phyloP scores from a whole-genome alignment of 2,113 vertebrate genomes.

The Eptesicus fuscus region DNA sequence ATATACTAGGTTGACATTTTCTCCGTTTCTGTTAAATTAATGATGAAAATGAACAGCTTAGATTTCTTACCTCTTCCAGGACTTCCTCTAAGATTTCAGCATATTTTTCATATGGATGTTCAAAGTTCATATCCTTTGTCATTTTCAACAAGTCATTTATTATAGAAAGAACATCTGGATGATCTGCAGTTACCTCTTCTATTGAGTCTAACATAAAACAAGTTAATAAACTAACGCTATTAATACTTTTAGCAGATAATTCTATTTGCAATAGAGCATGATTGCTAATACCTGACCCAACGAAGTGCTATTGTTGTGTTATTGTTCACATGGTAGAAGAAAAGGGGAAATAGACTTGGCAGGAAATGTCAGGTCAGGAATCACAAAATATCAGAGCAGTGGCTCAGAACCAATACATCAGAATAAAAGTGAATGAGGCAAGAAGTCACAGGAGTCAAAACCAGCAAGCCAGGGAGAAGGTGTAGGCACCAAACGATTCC shows the following conservation, averaged over 20 bases:
- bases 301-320: neutral
- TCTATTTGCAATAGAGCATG: neutral
- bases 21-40: neutral
- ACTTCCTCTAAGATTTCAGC: constrained; percentile 80
- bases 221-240: neutral
- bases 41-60: neutral
- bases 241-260: neutral
- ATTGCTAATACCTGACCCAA: neutral
- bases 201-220: neutral
- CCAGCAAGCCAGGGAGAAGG: neutral
- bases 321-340: neutral
- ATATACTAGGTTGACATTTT: neutral
- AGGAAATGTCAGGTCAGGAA: neutral
- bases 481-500: neutral
- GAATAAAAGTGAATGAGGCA: neutral
- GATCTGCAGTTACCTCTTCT: constrained; percentile 83
- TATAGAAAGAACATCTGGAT: constrained; percentile 86
- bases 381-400: neutral
- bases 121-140: constrained; percentile 64
- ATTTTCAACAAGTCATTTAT: constrained; percentile 77
- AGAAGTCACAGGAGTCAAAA: neutral
- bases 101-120: constrained; percentile 72
- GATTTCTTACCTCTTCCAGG: constrained; percentile 83
- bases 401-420: neutral
- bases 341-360: neutral